These are phyloP conservation scores for Ephydatia muelleri DNA, from an alignment of 37 sponge, comb jelly and placozoan genomes.

Conservation along the genomic window DNA sequence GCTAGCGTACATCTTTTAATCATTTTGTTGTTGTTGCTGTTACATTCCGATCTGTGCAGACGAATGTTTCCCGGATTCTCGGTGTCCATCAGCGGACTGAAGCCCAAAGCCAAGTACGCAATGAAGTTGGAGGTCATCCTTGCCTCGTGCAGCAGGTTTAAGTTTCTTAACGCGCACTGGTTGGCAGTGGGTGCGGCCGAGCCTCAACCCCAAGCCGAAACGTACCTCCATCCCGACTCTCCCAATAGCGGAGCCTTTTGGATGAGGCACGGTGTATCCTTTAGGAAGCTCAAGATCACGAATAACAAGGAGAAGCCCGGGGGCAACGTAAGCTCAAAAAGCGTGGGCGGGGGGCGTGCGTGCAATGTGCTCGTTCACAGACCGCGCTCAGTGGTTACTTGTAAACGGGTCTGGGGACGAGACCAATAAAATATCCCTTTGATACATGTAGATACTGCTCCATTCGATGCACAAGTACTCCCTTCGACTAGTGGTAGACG, in stretches of 20 bases:
- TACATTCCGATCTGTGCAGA: constrained; percentile 49
- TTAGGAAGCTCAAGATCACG: constrained; percentile 65
- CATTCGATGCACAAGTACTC: constrained; percentile 88
- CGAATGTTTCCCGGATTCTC: constrained; percentile 93
- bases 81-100: constrained; percentile 68
- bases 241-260: constrained; percentile 66
- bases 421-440: neutral
- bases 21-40: neutral
- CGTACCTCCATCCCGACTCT: constrained; percentile 63
- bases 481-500: constrained; percentile 58
- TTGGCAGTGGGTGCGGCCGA: constrained; percentile 80
- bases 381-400: neutral
- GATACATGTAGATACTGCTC: constrained; percentile 46
- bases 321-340: constrained; percentile 79
- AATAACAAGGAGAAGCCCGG: constrained; percentile 75
- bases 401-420: neutral
- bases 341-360: neutral
- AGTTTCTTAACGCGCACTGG: constrained; percentile 87
- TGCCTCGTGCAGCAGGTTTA: constrained; percentile 89
- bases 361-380: no score
- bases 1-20: no score
- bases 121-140: constrained; percentile 87
- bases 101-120: constrained; percentile 84
- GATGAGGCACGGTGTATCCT: constrained; percentile 61
- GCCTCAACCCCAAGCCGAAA: constrained; percentile 52